phyloP scores from a whole-genome alignment of 2,113 vertebrate genomes.

The Heterotilapia buettikoferi region DNA sequence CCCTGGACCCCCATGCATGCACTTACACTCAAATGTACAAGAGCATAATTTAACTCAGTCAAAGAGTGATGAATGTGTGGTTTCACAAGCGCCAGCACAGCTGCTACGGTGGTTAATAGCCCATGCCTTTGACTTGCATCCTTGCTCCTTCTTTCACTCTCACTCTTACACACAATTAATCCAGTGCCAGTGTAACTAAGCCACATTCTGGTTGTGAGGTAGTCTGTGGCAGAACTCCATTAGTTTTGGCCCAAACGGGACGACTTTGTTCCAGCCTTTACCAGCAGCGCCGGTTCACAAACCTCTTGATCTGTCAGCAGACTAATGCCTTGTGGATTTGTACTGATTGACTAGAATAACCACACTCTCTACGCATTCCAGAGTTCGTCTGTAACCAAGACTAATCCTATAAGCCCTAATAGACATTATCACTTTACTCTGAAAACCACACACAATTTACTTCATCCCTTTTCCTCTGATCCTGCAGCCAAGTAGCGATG shows the following conservation, averaged over 20 bases:
- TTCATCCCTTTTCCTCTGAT: constrained; percentile 34
- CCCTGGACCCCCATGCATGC: background rate
- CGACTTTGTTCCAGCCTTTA: constrained; percentile 13
- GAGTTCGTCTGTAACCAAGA: constrained; percentile 38
- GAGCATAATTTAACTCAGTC: background rate
- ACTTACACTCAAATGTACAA: background rate
- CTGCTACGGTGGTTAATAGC: constrained; percentile 34
- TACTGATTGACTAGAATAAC: constrained; percentile 21
- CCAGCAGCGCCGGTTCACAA: constrained; percentile 20
- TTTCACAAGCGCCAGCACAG: constrained; percentile 15
- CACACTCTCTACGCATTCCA: constrained; percentile 35
- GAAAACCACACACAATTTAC: constrained; percentile 43
- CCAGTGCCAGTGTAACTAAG: constrained; percentile 24
- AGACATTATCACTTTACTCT: constrained; percentile 61
- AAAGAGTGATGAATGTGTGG: constrained; percentile 19
- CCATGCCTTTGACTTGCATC: background rate
- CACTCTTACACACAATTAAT: background rate
- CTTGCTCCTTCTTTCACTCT: background rate
- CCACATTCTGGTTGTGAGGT: constrained; percentile 33
- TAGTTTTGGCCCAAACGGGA: background rate
- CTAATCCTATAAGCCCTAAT: constrained; percentile 60
- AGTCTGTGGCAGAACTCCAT: constrained; percentile 35
- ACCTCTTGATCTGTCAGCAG: constrained; percentile 16
- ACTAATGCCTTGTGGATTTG: constrained; percentile 35
- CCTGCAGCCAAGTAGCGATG: background rate